Evolutionary conservation across 2,888 invertebrate species (phyloP).

Genomic region (Sphaerophoria taeniata): DNA sequence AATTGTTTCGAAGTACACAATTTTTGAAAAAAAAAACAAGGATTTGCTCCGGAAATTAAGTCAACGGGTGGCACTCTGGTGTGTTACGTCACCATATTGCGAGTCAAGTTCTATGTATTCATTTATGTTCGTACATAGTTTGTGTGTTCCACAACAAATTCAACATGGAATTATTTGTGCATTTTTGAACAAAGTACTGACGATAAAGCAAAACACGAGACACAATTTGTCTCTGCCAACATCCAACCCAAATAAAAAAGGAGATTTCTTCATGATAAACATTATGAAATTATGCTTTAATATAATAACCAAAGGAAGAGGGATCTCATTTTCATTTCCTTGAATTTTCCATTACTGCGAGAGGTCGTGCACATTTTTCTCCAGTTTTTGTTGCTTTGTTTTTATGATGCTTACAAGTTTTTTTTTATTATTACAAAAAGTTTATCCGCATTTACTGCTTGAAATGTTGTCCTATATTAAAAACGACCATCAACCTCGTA

Average conservation of each 20-base stretch:
- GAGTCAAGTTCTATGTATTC: not conserved
- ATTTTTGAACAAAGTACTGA: slow-evolving; percentile 66
- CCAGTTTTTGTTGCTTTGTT: slow-evolving; percentile 15
- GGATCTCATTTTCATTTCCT: slow-evolving; percentile 69
- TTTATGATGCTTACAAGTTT: slow-evolving; percentile 57
- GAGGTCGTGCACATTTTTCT: slow-evolving; percentile 45
- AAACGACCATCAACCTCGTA: slow-evolving; percentile 71
- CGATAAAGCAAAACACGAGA: slow-evolving; percentile 60
- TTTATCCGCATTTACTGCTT: slow-evolving; percentile 73
- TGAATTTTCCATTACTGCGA: slow-evolving; percentile 60
- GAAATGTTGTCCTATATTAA: slow-evolving; percentile 73
- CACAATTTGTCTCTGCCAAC: slow-evolving; percentile 55
- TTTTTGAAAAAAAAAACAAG: slow-evolving; percentile 23
- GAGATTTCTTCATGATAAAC: slow-evolving; percentile 39
- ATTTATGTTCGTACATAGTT: not conserved
- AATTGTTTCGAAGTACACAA: not conserved
- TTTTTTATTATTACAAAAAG: slow-evolving; percentile 65
- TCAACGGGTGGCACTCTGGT: slow-evolving; percentile 12
- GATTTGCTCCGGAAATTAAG: slow-evolving; percentile 37
- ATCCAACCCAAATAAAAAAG: slow-evolving; percentile 12
- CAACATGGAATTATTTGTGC: slow-evolving; percentile 55
- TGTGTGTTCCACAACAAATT: slow-evolving; percentile 12
- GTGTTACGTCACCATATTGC: slow-evolving; percentile 13
- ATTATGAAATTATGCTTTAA: slow-evolving; percentile 69
- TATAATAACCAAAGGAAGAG: slow-evolving; percentile 68